Percentiles rank a stretch among this genome's conserved stretches.
phyloP scores from a whole-genome alignment of 2,888 invertebrate genomes.

The Eilema caniola region DNA sequence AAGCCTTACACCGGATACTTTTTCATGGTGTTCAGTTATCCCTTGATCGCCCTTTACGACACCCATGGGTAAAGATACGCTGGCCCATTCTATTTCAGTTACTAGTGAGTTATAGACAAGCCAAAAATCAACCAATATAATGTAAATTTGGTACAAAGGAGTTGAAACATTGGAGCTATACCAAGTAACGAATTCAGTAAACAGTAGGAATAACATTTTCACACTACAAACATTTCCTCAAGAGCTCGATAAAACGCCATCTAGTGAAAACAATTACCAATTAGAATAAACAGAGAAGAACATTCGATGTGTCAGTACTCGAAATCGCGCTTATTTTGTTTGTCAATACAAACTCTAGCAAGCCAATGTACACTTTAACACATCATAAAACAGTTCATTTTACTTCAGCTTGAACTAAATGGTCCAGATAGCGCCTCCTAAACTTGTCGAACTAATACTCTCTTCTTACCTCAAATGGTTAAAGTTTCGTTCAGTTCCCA shows the following conservation, averaged over 20 bases:
- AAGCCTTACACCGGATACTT: no score
- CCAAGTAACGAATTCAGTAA: no score
- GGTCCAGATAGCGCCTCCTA: conserved; percentile 73
- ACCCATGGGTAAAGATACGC: no score
- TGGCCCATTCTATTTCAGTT: no score
- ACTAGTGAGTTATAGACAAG: no score
- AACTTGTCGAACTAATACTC: conserved; percentile 83
- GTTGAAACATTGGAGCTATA: no score
- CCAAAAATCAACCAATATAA: no score
- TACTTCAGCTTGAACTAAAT: conserved; percentile 50
- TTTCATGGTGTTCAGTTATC: no score
- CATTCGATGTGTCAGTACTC: conserved; percentile 61
- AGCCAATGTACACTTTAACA: conserved; percentile 47
- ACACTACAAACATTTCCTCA: conserved; percentile 26
- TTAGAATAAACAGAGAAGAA: conserved; percentile 61
- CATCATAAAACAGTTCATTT: conserved; percentile 42
- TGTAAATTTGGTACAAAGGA: no score
- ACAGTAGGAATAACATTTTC: no score
- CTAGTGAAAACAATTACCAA: conserved; percentile 55
- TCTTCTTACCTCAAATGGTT: conserved; percentile 80
- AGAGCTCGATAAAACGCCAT: conserved; percentile 38
- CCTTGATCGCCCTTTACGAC: no score
- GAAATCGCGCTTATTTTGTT: conserved; percentile 61
- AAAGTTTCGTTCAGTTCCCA: conserved; percentile 64
- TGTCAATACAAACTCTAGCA: conserved; percentile 38